Percentiles rank a stretch among this genome's conserved stretches.
Conservation (phyloP, 2,797 vertebrate genomes). For the Scomberomorus guttatus region DNA sequence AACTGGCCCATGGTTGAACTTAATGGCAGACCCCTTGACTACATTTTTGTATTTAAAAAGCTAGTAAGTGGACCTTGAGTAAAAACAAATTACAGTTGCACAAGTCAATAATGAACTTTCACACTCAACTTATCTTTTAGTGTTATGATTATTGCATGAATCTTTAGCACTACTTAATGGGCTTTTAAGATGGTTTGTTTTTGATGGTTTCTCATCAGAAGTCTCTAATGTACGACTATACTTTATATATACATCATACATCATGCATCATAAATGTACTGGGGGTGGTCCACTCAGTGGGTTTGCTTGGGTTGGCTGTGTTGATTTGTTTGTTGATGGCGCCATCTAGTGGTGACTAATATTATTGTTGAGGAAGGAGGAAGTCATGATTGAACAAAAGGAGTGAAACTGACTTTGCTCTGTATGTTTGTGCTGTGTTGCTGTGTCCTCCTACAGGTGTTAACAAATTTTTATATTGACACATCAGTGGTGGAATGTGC, state of each 20-base stretch:
- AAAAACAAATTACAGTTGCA: too few species aligned
- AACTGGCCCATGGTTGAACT: too few species aligned
- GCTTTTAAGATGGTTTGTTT: not conserved
- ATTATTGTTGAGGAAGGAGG: not conserved
- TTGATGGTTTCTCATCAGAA: not conserved
- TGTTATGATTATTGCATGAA: too few species aligned
- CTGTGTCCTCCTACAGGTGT: not conserved
- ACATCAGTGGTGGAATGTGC: too few species aligned
- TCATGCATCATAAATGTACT: not conserved
- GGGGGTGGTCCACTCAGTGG: not conserved
- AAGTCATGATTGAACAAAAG: not conserved
- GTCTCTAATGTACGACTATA: not conserved
- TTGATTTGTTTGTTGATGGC: slow-evolving; percentile 26
- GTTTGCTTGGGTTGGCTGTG: not conserved
- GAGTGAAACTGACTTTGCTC: too few species aligned
- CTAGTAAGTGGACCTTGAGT: too few species aligned
- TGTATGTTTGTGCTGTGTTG: too few species aligned
- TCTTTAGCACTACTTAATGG: too few species aligned
- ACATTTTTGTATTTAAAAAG: too few species aligned
- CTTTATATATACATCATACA: not conserved
- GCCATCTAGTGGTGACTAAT: slow-evolving; percentile 57
- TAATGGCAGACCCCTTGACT: too few species aligned
- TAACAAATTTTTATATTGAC: not conserved
- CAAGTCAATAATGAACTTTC: too few species aligned
- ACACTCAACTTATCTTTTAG: too few species aligned